These are phyloP conservation scores for Cottoperca gobio DNA, from an alignment of 2,797 vertebrate genomes.

Conservation along the genomic window DNA sequence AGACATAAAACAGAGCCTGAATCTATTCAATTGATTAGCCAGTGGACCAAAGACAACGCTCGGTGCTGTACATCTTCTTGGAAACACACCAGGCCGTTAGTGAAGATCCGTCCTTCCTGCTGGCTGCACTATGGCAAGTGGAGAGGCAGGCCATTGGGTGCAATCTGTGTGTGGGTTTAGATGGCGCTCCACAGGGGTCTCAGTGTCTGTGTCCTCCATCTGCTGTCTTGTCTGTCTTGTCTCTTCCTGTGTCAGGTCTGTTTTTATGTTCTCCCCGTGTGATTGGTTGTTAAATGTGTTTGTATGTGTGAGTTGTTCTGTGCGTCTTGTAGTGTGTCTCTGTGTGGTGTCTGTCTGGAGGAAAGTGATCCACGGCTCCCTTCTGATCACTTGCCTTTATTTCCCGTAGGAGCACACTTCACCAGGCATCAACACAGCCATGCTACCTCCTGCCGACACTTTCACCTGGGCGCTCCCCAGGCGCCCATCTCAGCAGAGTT, in stretches of 20 bases:
- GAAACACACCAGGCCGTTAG: slow-evolving; percentile 41
- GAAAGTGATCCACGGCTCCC: slow-evolving; percentile 1
- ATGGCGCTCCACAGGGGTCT: slow-evolving; percentile 45
- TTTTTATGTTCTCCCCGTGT: slow-evolving; percentile 28
- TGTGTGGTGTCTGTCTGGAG: slow-evolving; percentile 33
- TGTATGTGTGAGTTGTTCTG: slow-evolving; percentile 9
- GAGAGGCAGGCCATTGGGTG: slow-evolving; percentile 40
- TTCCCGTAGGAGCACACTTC: slow-evolving; percentile 93
- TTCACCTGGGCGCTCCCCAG: slow-evolving; percentile 94
- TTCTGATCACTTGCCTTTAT: slow-evolving; percentile 58
- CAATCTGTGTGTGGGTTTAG: slow-evolving; percentile 56
- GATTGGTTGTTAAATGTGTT: slow-evolving; percentile 12
- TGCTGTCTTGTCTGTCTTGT: slow-evolving; percentile 62
- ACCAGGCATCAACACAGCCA: slow-evolving; percentile 98
- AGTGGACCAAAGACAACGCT: slow-evolving; percentile 6
- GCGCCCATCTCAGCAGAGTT: slow-evolving; percentile 93
- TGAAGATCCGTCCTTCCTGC: slow-evolving; percentile 48
- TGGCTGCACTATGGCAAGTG: slow-evolving; percentile 38
- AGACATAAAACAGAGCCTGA: not conserved
- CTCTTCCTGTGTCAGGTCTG: slow-evolving; percentile 40
- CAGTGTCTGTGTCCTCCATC: slow-evolving; percentile 58
- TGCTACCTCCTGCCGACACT: slow-evolving; percentile 99
- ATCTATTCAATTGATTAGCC: slow-evolving; percentile 14
- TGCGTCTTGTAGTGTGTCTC: slow-evolving; percentile 37
- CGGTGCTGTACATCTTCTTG: slow-evolving; percentile 26